Evolutionary conservation across 1,140 invertebrate species (phyloP), one percentile per base, ranked within the genome.

Genomic region (Drepana arcuata): DNA sequence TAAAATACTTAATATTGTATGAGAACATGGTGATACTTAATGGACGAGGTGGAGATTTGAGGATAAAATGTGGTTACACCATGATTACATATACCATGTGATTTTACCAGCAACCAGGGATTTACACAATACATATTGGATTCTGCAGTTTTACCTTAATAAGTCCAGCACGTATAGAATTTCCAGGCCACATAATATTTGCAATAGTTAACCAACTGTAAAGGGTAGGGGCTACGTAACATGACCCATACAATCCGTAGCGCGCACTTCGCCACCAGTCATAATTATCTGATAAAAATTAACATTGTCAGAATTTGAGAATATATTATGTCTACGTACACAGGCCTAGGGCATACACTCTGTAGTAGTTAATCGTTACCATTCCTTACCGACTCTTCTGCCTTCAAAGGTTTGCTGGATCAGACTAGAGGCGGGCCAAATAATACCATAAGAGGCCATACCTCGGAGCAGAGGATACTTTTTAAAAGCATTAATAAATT

Each of bases 391-490:
- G 34, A 71, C 47, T 21, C 52, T 53, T 58, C 66, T 79, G 14
- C 64, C 69, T 57, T 82, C 77, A 53, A 82, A 69, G 23, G 66
- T 65, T 58, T 82, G 77, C 40, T 81, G 78, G 31, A 82, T 71
- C 29, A 82, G 64, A 62, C 78, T 79, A 27, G 78, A 82, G 25
- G 59, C 41, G 12, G 78, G 74, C 78, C 78, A 82, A 39, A 79
- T 79, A 25, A 78, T 30, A 35, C 63, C 60, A 53, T 82, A 82
- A 10, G 74, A 78, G 28, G 62, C 60, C 74, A 82, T 79, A 25
- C 72, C 74, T 29, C 78, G 47, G 21, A 75, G 34, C 24, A 79
- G 41, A 32, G 77, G 77, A 63, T 77, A 79, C 32, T 79, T 78
- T 44, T 47, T 67, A 30, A 71, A 72, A 13, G 52, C 47, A 28